A percentile compares a stretch with the other conserved stretches of the same genome.
phyloP scores from a whole-genome alignment of 2,797 vertebrate species.

The Galaxias olidus region DNA sequence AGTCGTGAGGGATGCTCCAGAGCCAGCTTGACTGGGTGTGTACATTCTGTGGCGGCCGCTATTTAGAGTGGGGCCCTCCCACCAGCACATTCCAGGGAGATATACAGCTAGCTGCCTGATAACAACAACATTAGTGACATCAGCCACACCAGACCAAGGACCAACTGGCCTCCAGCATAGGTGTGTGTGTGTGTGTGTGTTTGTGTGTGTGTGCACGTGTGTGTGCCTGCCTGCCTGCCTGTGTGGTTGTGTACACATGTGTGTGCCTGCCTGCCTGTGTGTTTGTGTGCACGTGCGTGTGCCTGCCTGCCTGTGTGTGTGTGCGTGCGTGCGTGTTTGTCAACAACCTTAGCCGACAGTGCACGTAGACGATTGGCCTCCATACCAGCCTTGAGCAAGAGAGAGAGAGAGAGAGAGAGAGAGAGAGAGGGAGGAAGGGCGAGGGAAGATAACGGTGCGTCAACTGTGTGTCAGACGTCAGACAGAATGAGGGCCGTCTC shows the following conservation, averaged over 20 bases:
- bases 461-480: no score
- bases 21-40: conserved; percentile 1
- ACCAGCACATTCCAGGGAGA: conserved; percentile 51
- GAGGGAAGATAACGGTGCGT: no score
- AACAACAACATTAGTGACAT: conserved; percentile 44
- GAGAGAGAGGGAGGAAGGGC: no score
- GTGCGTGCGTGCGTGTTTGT: conserved; percentile 26
- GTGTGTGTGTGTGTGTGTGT: conserved; percentile 6
- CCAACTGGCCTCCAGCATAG: conserved; percentile 40
- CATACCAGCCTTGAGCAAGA: conserved; percentile 21
- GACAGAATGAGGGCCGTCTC: no score
- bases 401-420: no score
- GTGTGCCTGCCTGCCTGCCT: conserved; percentile 4
- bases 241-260: no score
- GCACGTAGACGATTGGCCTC: conserved; percentile 10
- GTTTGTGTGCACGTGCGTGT: conserved; percentile 19
- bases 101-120: conserved; percentile 43
- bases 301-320: conserved; percentile 1
- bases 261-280: conserved; percentile 21
- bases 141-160: conserved; percentile 33
- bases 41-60: not conserved
- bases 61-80: not conserved
- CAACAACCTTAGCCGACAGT: conserved; percentile 4
- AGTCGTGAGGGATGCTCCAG: no score
- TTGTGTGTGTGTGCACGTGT: not conserved